Percentiles rank a stretch among this genome's conserved stretches.
These are phyloP conservation scores for Pseudoatta argentina DNA, from an alignment of 1,140 invertebrate genomes.

Conservation along the genomic window DNA sequence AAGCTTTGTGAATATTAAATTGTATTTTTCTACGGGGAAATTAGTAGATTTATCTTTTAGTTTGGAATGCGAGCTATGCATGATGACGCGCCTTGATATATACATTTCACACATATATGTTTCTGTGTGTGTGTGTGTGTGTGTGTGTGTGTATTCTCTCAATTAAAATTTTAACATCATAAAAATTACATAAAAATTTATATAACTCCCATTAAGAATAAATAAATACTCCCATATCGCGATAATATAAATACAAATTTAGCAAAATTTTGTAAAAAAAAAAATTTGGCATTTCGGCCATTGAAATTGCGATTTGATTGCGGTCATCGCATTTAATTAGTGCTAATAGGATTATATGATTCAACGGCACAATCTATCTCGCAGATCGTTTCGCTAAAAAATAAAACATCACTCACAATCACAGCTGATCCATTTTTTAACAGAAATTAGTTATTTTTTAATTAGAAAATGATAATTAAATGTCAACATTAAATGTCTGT, in stretches of 20 bases:
- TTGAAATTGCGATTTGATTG: constrained; percentile 19
- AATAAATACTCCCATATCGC: background rate
- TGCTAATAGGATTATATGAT: constrained; percentile 34
- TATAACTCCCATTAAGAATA: background rate
- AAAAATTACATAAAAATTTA: background rate
- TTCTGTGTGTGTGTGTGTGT: no score
- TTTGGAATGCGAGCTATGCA: background rate
- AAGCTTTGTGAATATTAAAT: background rate
- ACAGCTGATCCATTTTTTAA: background rate
- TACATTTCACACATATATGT: background rate
- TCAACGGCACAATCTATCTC: background rate
- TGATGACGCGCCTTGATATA: background rate
- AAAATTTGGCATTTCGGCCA: constrained; percentile 7
- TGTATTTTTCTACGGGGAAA: background rate
- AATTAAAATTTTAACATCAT: background rate
- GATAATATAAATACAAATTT: background rate
- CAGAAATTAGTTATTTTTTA: constrained; percentile 33
- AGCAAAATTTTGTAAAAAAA: constrained; percentile 1
- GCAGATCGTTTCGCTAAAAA: background rate
- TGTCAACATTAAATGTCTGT: background rate
- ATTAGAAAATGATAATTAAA: background rate
- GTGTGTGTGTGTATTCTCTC: no score
- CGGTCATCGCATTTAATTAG: constrained; percentile 37
- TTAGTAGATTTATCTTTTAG: background rate
- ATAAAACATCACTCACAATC: constrained; percentile 17